Evolutionary conservation across 2,888 invertebrate species (phyloP).

Genomic region (Harpalus rubripes): DNA sequence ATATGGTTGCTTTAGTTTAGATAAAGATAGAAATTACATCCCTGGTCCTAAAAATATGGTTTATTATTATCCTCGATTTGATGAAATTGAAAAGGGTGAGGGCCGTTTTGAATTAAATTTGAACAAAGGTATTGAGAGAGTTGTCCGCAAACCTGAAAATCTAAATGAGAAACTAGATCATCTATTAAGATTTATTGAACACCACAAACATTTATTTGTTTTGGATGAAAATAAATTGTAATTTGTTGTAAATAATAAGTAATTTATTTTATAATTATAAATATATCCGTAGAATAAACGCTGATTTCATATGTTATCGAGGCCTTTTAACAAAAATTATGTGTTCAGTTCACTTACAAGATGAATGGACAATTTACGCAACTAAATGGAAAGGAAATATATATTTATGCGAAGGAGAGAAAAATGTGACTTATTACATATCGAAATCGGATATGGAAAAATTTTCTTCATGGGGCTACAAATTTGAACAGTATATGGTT

Average conservation of each 20-base stretch:
- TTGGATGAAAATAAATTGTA: constrained; percentile 12
- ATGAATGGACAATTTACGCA: constrained; percentile 53
- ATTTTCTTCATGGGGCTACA: constrained; percentile 64
- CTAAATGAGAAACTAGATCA: constrained; percentile 55
- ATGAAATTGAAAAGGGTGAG: constrained; percentile 5
- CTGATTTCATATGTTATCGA: constrained; percentile 61
- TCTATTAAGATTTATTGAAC: constrained; percentile 34
- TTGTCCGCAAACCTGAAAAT: constrained; percentile 49
- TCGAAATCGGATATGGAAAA: constrained; percentile 42
- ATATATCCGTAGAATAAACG: constrained; percentile 46
- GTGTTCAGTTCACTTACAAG: constrained; percentile 56
- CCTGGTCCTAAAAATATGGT: constrained; percentile 32
- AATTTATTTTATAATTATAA: background rate
- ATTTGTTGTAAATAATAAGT: background rate
- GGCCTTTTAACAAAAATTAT: constrained; percentile 57
- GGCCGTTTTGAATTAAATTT: constrained; percentile 39
- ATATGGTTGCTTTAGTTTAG: constrained; percentile 55
- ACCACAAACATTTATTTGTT: constrained; percentile 5
- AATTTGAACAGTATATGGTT: constrained; percentile 63
- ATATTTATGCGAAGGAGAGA: constrained; percentile 50
- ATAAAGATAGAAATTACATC: constrained; percentile 47
- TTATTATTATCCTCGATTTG: constrained; percentile 51
- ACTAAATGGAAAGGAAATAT: constrained; percentile 60
- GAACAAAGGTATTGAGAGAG: constrained; percentile 49
- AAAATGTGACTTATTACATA: constrained; percentile 15